phyloP scores from a whole-genome alignment of 2,113 vertebrate species.

The Heterocephalus glaber region DNA sequence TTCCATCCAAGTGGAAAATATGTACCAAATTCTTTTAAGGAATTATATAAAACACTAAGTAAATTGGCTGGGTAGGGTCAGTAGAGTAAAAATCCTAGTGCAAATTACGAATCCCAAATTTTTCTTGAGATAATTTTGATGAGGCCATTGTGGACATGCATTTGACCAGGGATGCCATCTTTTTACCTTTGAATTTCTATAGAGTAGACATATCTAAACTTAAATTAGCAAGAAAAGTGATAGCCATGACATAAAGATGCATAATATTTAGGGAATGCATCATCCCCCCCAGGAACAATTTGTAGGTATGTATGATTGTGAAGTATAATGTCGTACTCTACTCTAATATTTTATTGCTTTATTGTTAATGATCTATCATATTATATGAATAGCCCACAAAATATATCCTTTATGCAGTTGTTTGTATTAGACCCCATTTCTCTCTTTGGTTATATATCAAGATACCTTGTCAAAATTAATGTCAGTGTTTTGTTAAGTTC shows the following conservation, averaged over 20 bases:
- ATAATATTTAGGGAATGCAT: conserved; percentile 25
- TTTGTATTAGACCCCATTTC: neutral
- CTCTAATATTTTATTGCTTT: conserved; percentile 35
- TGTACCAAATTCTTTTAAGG: neutral
- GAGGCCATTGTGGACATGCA: neutral
- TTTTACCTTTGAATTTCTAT: neutral
- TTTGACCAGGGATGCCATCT: neutral
- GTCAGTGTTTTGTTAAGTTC: neutral
- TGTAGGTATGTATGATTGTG: conserved; percentile 39
- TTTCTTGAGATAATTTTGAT: neutral
- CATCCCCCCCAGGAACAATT: conserved; percentile 1
- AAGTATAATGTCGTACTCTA: conserved; percentile 49
- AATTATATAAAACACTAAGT: neutral
- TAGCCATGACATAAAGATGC: conserved; percentile 25
- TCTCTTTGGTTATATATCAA: neutral
- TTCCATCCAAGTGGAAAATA: neutral
- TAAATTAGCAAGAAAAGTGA: conserved; percentile 54
- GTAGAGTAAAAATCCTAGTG: neutral
- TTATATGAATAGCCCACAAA: neutral
- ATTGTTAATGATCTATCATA: conserved; percentile 32
- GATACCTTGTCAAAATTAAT: conserved; percentile 49
- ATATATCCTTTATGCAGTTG: neutral
- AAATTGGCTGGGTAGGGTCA: neutral
- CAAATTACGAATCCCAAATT: neutral
- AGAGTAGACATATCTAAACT: neutral